These are phyloP conservation scores for Dipodomys spectabilis DNA, from an alignment of 2,113 vertebrate species.

Conservation along the genomic window DNA sequence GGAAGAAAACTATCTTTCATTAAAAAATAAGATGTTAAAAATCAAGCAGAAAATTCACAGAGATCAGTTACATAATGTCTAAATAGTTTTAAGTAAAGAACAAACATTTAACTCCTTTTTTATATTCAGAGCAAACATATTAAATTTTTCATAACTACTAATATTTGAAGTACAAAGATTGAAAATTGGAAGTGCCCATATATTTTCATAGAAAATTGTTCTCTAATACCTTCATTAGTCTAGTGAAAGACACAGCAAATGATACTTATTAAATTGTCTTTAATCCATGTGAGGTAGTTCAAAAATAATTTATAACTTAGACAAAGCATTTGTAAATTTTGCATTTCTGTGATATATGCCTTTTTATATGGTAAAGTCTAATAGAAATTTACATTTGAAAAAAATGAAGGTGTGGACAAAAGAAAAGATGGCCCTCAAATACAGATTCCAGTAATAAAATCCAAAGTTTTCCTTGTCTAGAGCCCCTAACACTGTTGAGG, in stretches of 20 bases:
- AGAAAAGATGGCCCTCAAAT: constrained; percentile 2
- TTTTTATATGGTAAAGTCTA: not conserved
- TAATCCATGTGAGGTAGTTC: constrained; percentile 29
- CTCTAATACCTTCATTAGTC: constrained; percentile 74
- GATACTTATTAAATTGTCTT: constrained; percentile 56
- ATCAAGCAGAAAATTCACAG: constrained; percentile 45
- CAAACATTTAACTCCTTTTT: constrained; percentile 40
- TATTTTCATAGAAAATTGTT: constrained; percentile 66
- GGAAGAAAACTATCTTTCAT: constrained; percentile 10
- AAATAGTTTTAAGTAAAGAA: constrained; percentile 60
- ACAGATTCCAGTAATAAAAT: constrained; percentile 10
- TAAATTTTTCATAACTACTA: not conserved
- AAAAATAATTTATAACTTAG: constrained; percentile 73
- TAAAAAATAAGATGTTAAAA: constrained; percentile 56
- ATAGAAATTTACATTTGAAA: constrained; percentile 13
- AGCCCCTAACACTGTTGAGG: not conserved
- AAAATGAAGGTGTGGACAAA: not conserved
- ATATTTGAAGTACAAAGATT: constrained; percentile 64
- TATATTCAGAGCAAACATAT: constrained; percentile 20
- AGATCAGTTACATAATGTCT: constrained; percentile 26
- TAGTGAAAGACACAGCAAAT: constrained; percentile 65
- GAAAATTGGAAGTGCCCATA: constrained; percentile 78
- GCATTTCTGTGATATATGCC: not conserved
- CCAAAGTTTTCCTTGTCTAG: not conserved
- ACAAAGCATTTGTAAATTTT: constrained; percentile 24